phyloP scores from a whole-genome alignment of 2,888 invertebrate species.

The Rhaphigaster nebulosa region DNA sequence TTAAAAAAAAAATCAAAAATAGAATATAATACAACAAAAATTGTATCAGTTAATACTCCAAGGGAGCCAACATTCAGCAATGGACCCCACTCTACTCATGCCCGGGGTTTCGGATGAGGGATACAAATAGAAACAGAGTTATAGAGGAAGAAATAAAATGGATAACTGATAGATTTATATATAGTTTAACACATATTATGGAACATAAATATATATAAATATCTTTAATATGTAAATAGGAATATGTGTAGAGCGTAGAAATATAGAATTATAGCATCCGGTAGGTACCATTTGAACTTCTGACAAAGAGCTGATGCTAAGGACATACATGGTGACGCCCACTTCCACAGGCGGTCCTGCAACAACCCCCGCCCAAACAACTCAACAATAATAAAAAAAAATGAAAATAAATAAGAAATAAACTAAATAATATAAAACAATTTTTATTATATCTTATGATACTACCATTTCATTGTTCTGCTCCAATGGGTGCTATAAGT shows the following conservation, averaged over 20 bases:
- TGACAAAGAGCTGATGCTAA: constrained; percentile 74
- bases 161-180: constrained; percentile 42
- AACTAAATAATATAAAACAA: constrained; percentile 22
- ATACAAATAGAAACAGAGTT: constrained; percentile 51
- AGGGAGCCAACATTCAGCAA: constrained; percentile 60
- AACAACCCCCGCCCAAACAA: constrained; percentile 64
- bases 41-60: constrained; percentile 1
- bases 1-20: constrained; percentile 27
- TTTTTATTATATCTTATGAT: neutral
- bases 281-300: constrained; percentile 74
- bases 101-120: constrained; percentile 57
- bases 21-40: neutral
- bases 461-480: neutral
- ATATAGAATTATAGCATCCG: constrained; percentile 53
- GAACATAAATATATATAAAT: constrained; percentile 51
- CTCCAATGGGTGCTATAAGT: neutral
- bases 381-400: constrained; percentile 55
- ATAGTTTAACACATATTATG: constrained; percentile 40
- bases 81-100: constrained; percentile 62
- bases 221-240: constrained; percentile 55
- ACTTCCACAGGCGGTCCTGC: constrained; percentile 73
- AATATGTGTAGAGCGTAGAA: constrained; percentile 55
- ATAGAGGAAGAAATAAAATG: constrained; percentile 57
- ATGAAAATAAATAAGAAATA: constrained; percentile 32
- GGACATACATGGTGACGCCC: constrained; percentile 74